These are phyloP conservation scores for Apteryx owenii DNA, from an alignment of 2,113 vertebrate species.

Conservation along the genomic window DNA sequence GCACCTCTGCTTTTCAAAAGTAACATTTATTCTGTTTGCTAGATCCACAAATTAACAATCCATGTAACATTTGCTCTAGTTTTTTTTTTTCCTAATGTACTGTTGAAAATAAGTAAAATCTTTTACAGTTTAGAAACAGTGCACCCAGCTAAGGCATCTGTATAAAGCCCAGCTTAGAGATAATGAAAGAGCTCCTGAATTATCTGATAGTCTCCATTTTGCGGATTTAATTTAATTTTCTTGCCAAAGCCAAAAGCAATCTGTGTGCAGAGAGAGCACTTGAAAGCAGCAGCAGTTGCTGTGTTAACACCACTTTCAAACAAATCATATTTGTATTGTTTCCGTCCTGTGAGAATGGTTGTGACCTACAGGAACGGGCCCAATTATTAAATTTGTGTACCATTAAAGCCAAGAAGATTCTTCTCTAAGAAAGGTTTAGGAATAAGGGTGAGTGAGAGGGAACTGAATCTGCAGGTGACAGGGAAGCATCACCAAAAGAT, in stretches of 20 bases:
- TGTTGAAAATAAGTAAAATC: not conserved
- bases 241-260: not conserved
- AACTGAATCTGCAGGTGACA: not conserved
- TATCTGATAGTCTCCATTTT: not conserved
- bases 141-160: not conserved
- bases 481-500: not conserved
- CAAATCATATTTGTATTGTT: not conserved
- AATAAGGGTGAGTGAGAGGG: not conserved
- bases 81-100: not conserved
- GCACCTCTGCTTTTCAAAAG: not conserved
- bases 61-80: not conserved
- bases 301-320: not conserved
- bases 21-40: not conserved
- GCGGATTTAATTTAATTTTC: slow-evolving; percentile 6
- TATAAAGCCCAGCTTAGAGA: not conserved
- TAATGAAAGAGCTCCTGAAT: not conserved
- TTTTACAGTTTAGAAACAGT: not conserved
- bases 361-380: not conserved
- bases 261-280: not conserved
- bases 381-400: not conserved
- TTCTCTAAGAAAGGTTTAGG: not conserved
- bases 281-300: not conserved
- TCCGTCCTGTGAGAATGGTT: not conserved
- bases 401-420: not conserved
- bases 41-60: not conserved